Percentiles rank a stretch among this genome's conserved stretches.
Evolutionary conservation across 2,113 vertebrate genomes (phyloP).

Genomic region (Pelodiscus sinensis): DNA sequence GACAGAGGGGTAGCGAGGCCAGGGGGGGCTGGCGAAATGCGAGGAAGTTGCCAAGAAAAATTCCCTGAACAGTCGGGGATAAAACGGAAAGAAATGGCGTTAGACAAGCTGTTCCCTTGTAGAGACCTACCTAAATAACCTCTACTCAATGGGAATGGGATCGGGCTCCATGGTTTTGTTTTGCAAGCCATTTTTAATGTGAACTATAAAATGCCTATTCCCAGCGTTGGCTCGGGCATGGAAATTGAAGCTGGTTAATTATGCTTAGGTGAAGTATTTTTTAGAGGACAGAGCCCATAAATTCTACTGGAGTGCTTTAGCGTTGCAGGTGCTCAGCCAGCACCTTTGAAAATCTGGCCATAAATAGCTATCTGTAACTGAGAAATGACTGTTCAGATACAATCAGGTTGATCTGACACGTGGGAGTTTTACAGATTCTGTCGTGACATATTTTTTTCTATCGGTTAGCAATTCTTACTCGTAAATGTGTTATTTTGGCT

Average conservation of each 20-base stretch:
- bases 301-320: not conserved
- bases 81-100: not conserved
- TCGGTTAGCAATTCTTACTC: not conserved
- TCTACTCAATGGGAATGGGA: not conserved
- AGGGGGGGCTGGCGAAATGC: not conserved
- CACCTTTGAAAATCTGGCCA: too few relatives aligned
- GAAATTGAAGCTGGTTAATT: not conserved
- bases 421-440: not conserved
- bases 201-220: not conserved
- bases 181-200: not conserved
- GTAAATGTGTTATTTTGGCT: not conserved
- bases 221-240: not conserved
- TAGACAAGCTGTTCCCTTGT: not conserved
- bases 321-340: not conserved
- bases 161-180: not conserved
- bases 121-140: not conserved
- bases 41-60: not conserved
- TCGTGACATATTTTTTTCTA: not conserved
- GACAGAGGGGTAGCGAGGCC: not conserved
- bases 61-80: not conserved
- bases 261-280: not conserved
- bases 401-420: not conserved
- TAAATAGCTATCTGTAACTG: not conserved
- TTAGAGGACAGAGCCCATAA: not conserved
- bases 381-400: not conserved